Evolutionary conservation across 2,797 vertebrate genomes (phyloP), one percentile per base, ranked within the genome.

Genomic region (Amblyopsis hoosieri): DNA sequence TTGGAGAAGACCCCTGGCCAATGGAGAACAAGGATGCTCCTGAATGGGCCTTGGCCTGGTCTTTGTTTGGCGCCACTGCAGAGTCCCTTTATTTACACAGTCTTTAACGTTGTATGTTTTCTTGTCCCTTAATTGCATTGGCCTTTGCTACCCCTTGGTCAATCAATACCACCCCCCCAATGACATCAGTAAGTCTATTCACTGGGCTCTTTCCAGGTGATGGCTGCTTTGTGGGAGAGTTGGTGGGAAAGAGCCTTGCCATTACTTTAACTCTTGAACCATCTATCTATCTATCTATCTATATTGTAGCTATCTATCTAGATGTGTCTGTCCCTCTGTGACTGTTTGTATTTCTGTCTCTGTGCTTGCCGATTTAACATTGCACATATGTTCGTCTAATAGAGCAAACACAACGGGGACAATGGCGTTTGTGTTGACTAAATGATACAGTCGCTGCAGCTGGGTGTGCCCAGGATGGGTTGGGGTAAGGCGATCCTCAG

Each of bases 71-170:
- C 80, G 75, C 70, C 63, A 73, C 79, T 85, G 81, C 86, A 85
- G 84, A 71, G 83, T 87, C 85, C 77, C 81, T 92, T 91, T 93
- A 93, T 92, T 88, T 91, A 93, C 90, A 90, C 90, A 92, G 89
- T 89, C 89, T 92, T 93, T 88, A 89, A 89, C 76, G 84, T 84
- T 83, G 87, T 89, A 86, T 92, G 91, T 93, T 93, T 91, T 92
- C 87, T 84, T 87, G 88, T 88, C 80, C 76, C 85, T 91, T 94
- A 93, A 94, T 93, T 93, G 91, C 89, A 89, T 90, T 86, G 89
- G 81, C 91, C 90, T 91, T 84, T 84, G 80, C 76, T 88, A 85
- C 77, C 85, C 84, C 78, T 76, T 69, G 85, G 86, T 89, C 87
- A 89, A 88, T 91, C 91, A 92, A 89, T 90, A 89, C 82, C 81